Base-by-base conservation (phyloP, 2,113 vertebrate genomes). In the Oenanthe oenanthe region DNA sequence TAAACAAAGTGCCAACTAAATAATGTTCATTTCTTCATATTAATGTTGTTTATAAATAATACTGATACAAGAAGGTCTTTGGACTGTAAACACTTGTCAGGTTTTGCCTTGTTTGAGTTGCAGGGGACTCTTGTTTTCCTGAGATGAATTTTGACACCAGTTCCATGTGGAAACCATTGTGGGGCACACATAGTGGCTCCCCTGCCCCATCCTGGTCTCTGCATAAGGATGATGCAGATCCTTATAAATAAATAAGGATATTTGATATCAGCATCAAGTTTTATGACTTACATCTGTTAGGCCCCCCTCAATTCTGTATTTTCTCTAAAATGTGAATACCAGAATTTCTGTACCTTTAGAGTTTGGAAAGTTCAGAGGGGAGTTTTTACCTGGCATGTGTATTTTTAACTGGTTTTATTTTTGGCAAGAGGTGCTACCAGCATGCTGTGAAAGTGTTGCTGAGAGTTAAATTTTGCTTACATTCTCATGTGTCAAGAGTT, bases 341-440 rank as follows among this genome's bases (percentile, higher is more conserved):
- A 76, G 21, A 56, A 80, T 75, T 65, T 42, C 32, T 71, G 3
- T 50, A 65, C 15, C 17, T 38, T 70, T 65, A 43, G 31, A 13
- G 10, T 83, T 66, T 42, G 51, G 40, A 38, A 85, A 26, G 40
- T 60, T 85, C 40, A 60, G 43, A 82, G 54, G 21, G 38, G 21
- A 82, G 19, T 32, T 80, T 84, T 74, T 48, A 65, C 32, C 24
- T 20, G 21, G 15, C 29, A 17, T 0, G 0, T 43, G 0, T 62
- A 4, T 85, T 88, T 95, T 60, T 38, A 68, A 17, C 13, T 0
- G 4, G 13, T 4, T 73, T 74, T 79, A 31, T 45, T 61, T 88
- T 68, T 86, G 20, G 28, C 34, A 60, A 20, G 70, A 77, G 32
- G 25, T 68, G 28, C 36, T 40, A 56, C 50, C 70, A 60, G 40